phyloP scores from a whole-genome alignment of 2,797 vertebrate species.

The Euphonia xanthogaster region DNA sequence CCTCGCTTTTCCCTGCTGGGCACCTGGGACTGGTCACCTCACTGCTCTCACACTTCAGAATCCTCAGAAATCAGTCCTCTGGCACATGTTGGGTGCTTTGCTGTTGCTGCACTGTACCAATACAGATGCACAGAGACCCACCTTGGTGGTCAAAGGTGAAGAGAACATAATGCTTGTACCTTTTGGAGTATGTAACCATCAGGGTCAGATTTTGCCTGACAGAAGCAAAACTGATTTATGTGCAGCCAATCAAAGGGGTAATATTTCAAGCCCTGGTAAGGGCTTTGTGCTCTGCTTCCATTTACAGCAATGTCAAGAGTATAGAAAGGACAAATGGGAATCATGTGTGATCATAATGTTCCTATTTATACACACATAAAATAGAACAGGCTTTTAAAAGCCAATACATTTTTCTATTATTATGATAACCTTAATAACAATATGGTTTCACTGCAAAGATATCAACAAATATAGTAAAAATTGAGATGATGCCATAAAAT shows the following conservation, averaged over 20 bases:
- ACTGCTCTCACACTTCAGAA: background rate
- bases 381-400: conserved; percentile 53
- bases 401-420: conserved; percentile 48
- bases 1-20: accelerated
- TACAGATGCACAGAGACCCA: background rate
- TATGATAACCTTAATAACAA: conserved; percentile 58
- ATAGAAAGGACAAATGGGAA: conserved; percentile 26
- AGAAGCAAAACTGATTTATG: background rate
- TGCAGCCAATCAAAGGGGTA: background rate
- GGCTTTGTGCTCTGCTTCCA: background rate
- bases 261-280: background rate
- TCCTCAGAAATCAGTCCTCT: background rate
- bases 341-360: conserved; percentile 15
- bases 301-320: conserved; percentile 33
- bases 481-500: conserved; percentile 24
- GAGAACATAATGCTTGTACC: background rate
- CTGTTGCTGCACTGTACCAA: background rate
- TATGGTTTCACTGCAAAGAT: conserved; percentile 39
- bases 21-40: background rate
- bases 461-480: conserved; percentile 53
- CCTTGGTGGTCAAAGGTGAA: background rate
- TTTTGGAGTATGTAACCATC: background rate
- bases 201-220: background rate
- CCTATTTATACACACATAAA: conserved; percentile 57
- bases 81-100: background rate